These are phyloP conservation scores for Papilio glaucus DNA, from an alignment of 1,140 invertebrate species.

Conservation along the genomic window DNA sequence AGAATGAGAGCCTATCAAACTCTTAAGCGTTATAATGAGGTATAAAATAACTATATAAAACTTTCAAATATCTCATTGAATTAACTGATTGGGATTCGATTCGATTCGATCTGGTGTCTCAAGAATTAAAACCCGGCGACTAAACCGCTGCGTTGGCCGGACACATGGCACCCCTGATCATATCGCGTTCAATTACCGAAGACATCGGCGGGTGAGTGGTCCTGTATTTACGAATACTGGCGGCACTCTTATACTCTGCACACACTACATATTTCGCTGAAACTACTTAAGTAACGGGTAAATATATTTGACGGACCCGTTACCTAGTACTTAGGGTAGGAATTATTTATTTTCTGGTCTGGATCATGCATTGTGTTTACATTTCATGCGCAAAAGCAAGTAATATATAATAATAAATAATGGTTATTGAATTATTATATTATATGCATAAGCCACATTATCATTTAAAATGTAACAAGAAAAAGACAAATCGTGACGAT, in stretches of 20 bases:
- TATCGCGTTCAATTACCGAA: conserved; percentile 20
- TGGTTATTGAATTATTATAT: no score
- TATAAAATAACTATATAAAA: no score
- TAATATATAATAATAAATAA: no score
- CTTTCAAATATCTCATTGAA: not conserved
- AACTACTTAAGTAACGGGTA: not conserved
- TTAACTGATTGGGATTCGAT: not conserved
- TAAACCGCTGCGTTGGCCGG: not conserved
- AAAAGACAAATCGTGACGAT: no score
- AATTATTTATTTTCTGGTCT: not conserved
- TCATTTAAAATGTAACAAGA: no score
- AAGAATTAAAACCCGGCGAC: not conserved
- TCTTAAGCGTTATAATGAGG: no score
- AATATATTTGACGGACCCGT: not conserved
- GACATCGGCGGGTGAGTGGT: conserved; percentile 14
- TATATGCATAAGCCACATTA: no score
- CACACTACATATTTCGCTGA: not conserved
- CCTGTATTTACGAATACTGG: not conserved
- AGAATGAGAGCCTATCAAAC: no score
- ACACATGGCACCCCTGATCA: conserved; percentile 8
- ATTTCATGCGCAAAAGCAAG: no score
- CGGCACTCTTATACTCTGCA: not conserved
- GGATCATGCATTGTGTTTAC: not conserved
- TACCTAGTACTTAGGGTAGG: not conserved
- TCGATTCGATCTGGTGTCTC: not conserved